These are phyloP conservation scores for Sphaerodactylus townsendi DNA, from an alignment of 2,113 vertebrate species.

Conservation along the genomic window DNA sequence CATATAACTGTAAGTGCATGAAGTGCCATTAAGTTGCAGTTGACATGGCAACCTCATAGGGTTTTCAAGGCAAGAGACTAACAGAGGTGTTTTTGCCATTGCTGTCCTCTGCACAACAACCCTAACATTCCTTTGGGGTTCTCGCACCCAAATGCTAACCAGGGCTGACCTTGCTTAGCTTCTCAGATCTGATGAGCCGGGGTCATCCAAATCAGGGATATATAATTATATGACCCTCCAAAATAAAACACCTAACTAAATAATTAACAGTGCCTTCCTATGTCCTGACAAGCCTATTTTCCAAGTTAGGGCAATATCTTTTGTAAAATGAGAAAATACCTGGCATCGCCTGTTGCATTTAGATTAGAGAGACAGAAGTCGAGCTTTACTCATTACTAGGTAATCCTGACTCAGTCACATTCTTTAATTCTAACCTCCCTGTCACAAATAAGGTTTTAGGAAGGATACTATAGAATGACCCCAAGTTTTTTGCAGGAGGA, in stretches of 20 bases:
- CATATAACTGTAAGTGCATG: neutral
- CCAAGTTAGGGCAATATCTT: rapidly evolving
- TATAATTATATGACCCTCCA: neutral
- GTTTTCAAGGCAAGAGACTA: too few relatives aligned
- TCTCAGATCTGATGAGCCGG: too few relatives aligned
- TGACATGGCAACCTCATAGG: too few relatives aligned
- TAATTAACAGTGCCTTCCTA: neutral
- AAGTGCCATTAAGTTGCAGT: too few relatives aligned
- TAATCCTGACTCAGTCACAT: neutral
- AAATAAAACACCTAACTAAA: neutral
- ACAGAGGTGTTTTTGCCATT: too few relatives aligned
- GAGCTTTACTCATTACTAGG: neutral
- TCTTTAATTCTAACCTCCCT: neutral
- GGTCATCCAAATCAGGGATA: too few relatives aligned
- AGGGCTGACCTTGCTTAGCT: too few relatives aligned
- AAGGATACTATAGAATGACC: neutral
- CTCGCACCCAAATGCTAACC: too few relatives aligned
- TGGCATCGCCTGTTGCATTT: neutral
- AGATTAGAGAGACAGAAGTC: too few relatives aligned
- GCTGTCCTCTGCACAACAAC: too few relatives aligned
- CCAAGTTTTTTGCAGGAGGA: neutral
- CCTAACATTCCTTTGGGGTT: too few relatives aligned
- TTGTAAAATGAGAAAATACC: neutral
- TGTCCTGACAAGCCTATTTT: neutral
- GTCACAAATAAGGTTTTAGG: neutral